Evolutionary conservation across 2,797 vertebrate genomes (phyloP), one percentile per base, ranked within the genome.

Genomic region (Pagetopsis macropterus): DNA sequence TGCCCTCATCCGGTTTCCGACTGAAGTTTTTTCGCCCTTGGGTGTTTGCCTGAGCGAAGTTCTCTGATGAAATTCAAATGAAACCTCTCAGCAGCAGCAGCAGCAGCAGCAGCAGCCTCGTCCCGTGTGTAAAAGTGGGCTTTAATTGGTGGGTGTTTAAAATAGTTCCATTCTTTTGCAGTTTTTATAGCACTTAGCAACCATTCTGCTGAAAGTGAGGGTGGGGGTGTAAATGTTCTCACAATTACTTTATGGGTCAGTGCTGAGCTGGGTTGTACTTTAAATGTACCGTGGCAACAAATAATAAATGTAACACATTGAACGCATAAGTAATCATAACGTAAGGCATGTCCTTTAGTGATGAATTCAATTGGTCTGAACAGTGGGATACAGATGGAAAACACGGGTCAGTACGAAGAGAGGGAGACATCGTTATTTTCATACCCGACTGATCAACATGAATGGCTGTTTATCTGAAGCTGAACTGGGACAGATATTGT

Each of bases 351-450:
- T 55, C 13, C 14, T 70, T 7, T 5, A 16, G 11, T 48, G 63
- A 65, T 50, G 61, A 60, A 76, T 60, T 46, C 21, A 67, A 48
- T 41, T 41, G 75, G 49, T 52, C 9, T 43, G 65, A 79, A 76
- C 78, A 70, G 58, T 56, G 21, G 41, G 5, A 56, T 3, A n/a
- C 15, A 66, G 17, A 31, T 6, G 37, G 37, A 71, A 43, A 67
- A 41, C 37, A 51, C 72, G 65, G 76, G 70, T 87, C 45, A 60
- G 16, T 7, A 7, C 61, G 60, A 76, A 72, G 52, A 58, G 4
- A 48, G 62, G 57, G 62, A 31, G 1, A 76, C 58, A 88, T 94
- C 86, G 57, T 94, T 95, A 92, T 95, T 95, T 95, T 94, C 87
- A 93, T 91, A 89, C 88, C 87, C 78, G 77, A 74, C 80, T 90